phyloP scores from a whole-genome alignment of 1,140 invertebrate genomes.

The Coenobita brevimanus region DNA sequence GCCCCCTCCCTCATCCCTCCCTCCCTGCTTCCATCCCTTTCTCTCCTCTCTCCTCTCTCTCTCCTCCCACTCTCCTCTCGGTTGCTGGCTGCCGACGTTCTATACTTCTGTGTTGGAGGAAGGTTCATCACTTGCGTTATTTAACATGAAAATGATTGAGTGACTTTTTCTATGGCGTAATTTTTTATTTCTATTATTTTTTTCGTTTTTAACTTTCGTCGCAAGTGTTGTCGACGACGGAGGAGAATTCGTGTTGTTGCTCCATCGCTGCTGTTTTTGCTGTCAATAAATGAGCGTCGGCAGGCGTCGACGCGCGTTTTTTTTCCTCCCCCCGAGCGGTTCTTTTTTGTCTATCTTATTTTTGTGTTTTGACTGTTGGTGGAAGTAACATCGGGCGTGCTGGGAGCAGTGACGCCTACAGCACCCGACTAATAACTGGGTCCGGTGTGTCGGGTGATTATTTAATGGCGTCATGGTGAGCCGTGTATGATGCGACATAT shows the following conservation, averaged over 20 bases:
- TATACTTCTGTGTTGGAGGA: conserved; percentile 18
- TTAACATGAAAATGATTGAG: conserved; percentile 55
- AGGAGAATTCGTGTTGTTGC: conserved; percentile 1
- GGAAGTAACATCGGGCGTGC: conserved; percentile 4
- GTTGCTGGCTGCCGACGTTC: not conserved
- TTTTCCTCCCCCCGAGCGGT: not conserved
- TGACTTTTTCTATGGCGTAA: conserved; percentile 41
- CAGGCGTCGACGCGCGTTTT: not conserved
- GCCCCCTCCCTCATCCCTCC: not conserved
- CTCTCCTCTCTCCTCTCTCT: not conserved
- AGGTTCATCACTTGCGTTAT: conserved; percentile 37
- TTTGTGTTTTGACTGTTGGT: not conserved
- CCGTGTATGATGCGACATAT: conserved; percentile 13
- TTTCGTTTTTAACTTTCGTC: no score
- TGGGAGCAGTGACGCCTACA: conserved; percentile 14
- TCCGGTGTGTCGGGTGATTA: not conserved
- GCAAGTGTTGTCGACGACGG: conserved; percentile 7
- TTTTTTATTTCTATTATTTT: no score
- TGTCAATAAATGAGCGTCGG: not conserved
- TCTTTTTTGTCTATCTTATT: not conserved
- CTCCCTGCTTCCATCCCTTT: not conserved
- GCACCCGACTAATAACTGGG: conserved; percentile 19
- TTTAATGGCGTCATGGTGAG: conserved; percentile 22
- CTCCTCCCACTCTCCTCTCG: not conserved
- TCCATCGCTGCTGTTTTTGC: conserved; percentile 12